These are phyloP conservation scores for Emydura subglobosa DNA, from an alignment of 2,113 vertebrate genomes.

Conservation along the genomic window DNA sequence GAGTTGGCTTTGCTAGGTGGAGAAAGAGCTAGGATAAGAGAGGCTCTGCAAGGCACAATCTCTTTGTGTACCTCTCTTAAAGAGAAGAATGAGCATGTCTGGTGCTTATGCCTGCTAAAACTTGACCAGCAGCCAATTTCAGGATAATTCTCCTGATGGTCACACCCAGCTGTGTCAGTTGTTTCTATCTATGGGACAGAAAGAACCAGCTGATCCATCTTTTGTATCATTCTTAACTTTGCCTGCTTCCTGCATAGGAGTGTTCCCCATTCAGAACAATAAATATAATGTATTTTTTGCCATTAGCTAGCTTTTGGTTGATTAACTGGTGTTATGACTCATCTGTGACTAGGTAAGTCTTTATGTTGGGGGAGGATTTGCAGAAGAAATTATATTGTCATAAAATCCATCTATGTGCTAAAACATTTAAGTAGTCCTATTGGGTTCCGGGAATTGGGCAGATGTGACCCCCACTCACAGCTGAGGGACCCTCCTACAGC, in stretches of 20 bases:
- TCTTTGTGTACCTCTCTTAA: background rate
- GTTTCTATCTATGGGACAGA: constrained; percentile 9
- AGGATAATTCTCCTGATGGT: background rate
- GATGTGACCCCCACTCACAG: no score
- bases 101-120: background rate
- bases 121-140: background rate
- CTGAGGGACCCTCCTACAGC: no score
- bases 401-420: constrained; percentile 45
- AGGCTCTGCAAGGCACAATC: background rate
- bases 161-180: constrained; percentile 33
- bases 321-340: constrained; percentile 66
- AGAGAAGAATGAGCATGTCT: background rate
- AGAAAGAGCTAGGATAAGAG: background rate
- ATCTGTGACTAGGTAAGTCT: constrained; percentile 53
- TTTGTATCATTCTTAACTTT: constrained; percentile 49
- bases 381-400: constrained; percentile 57
- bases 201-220: constrained; percentile 35
- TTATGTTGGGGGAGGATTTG: constrained; percentile 49
- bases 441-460: no score
- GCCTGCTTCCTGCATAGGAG: constrained; percentile 25
- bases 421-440: constrained; percentile 36
- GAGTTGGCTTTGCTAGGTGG: background rate
- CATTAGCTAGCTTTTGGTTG: constrained; percentile 48
- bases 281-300: constrained; percentile 46
- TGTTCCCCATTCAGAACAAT: constrained; percentile 52